Percentiles rank a stretch among this genome's conserved stretches.
Conservation (phyloP, 2,888 invertebrate species). For the Heliothis peltigera region DNA sequence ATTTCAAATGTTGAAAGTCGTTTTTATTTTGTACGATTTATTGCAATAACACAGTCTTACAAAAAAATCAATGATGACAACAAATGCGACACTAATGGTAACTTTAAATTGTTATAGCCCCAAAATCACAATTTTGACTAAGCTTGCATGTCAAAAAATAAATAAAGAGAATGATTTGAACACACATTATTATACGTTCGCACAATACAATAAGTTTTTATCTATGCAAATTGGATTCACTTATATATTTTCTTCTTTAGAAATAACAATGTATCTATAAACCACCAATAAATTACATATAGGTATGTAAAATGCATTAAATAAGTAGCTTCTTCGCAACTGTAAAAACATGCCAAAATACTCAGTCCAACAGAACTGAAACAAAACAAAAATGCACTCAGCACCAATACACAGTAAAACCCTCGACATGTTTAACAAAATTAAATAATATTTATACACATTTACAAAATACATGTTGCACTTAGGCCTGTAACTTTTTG, state of each 20-base stretch:
- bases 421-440: constrained; percentile 79
- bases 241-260: constrained; percentile 3
- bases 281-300: constrained; percentile 44
- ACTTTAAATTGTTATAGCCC: constrained; percentile 81
- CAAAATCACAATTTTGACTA: constrained; percentile 83
- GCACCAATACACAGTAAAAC: constrained; percentile 78
- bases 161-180: constrained; percentile 53
- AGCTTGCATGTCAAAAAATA: constrained; percentile 68
- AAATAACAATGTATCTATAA: constrained; percentile 48
- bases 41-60: constrained; percentile 88
- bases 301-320: constrained; percentile 34
- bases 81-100: constrained; percentile 85
- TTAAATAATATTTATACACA: constrained; percentile 84
- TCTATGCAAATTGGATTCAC: constrained; percentile 11
- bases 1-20: constrained; percentile 23
- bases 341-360: constrained; percentile 43
- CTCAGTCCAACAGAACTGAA: constrained; percentile 55
- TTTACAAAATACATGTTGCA: constrained; percentile 74
- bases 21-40: constrained; percentile 84
- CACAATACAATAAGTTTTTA: constrained; percentile 18
- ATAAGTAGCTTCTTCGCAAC: constrained; percentile 16
- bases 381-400: constrained; percentile 77
- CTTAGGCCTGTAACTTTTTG: constrained; percentile 40
- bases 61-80: constrained; percentile 84
- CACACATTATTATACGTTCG: constrained; percentile 47